A percentile compares a stretch with the other conserved stretches of the same genome.
These are phyloP conservation scores for Drosophila hydei DNA, from an alignment of 1,140 invertebrate genomes.

Conservation along the genomic window DNA sequence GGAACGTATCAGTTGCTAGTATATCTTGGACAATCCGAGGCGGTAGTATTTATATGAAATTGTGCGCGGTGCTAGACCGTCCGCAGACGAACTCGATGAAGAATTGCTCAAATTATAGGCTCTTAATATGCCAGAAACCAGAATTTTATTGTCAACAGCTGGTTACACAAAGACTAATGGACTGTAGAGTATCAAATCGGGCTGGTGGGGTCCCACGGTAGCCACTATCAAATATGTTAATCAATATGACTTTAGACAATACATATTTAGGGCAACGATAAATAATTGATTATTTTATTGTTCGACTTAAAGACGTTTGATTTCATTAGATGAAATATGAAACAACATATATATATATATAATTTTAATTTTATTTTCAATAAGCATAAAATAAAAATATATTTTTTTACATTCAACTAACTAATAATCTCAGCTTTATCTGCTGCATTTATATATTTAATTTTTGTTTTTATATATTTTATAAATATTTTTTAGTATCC, in stretches of 20 bases:
- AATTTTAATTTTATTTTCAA: too few relatives aligned
- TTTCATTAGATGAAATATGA: too few relatives aligned
- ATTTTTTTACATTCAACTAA: too few relatives aligned
- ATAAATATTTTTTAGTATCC: too few relatives aligned
- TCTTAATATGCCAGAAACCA: conserved; percentile 78
- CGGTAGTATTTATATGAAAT: conserved; percentile 67
- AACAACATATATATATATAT: too few relatives aligned
- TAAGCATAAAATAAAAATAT: too few relatives aligned
- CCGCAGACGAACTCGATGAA: conserved; percentile 36
- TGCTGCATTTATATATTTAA: too few relatives aligned
- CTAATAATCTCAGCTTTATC: too few relatives aligned
- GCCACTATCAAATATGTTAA: not conserved
- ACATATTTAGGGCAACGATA: not conserved
- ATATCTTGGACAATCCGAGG: conserved; percentile 27
- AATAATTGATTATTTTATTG: not conserved
- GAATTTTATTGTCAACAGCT: conserved; percentile 62
- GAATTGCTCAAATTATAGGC: conserved; percentile 68
- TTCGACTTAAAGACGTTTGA: not conserved
- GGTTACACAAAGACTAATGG: conserved; percentile 39
- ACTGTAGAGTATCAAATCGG: conserved; percentile 40
- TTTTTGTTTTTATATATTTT: too few relatives aligned
- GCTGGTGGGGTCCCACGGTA: conserved; percentile 3
- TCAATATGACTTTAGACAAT: not conserved
- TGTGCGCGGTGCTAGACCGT: conserved; percentile 33
- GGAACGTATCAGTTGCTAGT: conserved; percentile 52